These are phyloP conservation scores for Ophion ventricosus DNA, from an alignment of 2,888 invertebrate genomes.

Conservation along the genomic window DNA sequence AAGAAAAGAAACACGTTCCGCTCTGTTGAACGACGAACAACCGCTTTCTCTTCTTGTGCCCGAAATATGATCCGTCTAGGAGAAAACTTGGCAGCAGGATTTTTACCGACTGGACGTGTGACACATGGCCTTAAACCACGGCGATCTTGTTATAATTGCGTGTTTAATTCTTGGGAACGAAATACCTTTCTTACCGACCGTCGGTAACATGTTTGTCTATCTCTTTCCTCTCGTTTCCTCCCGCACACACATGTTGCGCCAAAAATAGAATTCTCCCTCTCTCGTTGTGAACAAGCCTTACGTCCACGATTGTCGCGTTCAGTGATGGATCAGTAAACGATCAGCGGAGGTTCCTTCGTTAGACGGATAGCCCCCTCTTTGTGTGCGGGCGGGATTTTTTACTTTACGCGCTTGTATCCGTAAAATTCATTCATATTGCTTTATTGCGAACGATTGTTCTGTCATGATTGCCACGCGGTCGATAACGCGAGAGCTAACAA, in stretches of 20 bases:
- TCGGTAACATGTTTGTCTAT: neutral
- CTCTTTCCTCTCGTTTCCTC: neutral
- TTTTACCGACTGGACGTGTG: too few relatives aligned
- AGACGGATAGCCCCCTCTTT: slow-evolving; percentile 40
- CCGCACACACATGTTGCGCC: neutral
- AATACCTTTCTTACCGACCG: slow-evolving; percentile 12
- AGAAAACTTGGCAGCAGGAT: too few relatives aligned
- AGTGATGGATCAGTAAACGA: slow-evolving; percentile 66
- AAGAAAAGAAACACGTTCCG: too few relatives aligned
- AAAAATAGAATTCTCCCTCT: neutral
- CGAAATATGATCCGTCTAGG: too few relatives aligned
- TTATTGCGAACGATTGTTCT: slow-evolving; percentile 15
- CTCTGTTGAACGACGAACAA: too few relatives aligned
- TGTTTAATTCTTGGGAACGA: neutral
- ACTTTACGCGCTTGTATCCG: slow-evolving; percentile 21
- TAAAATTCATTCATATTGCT: slow-evolving; percentile 25
- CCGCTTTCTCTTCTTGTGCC: too few relatives aligned
- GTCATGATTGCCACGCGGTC: slow-evolving; percentile 41
- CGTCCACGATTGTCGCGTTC: slow-evolving; percentile 30
- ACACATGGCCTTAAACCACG: too few relatives aligned
- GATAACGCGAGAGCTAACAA: slow-evolving; percentile 22
- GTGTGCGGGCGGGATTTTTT: slow-evolving; percentile 19
- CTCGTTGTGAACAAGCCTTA: slow-evolving; percentile 51
- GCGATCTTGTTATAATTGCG: too few relatives aligned
- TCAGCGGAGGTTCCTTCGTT: slow-evolving; percentile 40